Percentiles rank a stretch among this genome's conserved stretches.
phyloP scores from a whole-genome alignment of 2,888 invertebrate species.

The Eristalis pertinax region DNA sequence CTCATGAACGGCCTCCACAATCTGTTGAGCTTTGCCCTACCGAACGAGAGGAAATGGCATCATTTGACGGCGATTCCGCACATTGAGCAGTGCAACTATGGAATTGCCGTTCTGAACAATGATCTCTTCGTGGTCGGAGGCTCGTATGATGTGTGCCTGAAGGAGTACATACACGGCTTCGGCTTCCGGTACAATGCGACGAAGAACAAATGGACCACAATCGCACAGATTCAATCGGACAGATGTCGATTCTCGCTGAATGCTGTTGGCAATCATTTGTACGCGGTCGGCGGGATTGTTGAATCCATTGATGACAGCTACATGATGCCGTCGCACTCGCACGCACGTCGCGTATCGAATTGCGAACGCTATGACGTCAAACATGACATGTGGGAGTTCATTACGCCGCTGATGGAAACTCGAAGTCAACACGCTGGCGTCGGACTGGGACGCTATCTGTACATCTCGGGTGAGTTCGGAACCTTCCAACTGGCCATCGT shows the following conservation, averaged over 20 bases:
- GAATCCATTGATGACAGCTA: slow-evolving; percentile 82
- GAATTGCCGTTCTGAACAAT: slow-evolving; percentile 86
- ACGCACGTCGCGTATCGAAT: slow-evolving; percentile 78
- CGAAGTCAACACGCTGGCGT: slow-evolving; percentile 85
- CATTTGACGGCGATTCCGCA: slow-evolving; percentile 87
- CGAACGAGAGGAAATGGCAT: slow-evolving; percentile 84
- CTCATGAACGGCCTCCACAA: slow-evolving; percentile 86
- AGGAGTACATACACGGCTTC: slow-evolving; percentile 87
- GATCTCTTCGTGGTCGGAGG: slow-evolving; percentile 88
- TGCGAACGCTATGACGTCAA: slow-evolving; percentile 85
- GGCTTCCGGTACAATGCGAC: slow-evolving; percentile 86
- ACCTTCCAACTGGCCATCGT: too few species aligned
- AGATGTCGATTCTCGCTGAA: slow-evolving; percentile 86
- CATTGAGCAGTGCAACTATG: slow-evolving; percentile 88
- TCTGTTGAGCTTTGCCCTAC: slow-evolving; percentile 86
- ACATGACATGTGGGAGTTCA: slow-evolving; percentile 84
- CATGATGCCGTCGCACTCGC: slow-evolving; percentile 22
- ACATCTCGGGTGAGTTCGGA: slow-evolving; percentile 78
- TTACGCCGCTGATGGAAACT: slow-evolving; percentile 83
- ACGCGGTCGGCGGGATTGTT: slow-evolving; percentile 86
- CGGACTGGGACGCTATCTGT: slow-evolving; percentile 78
- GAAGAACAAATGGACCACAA: slow-evolving; percentile 85
- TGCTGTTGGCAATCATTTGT: slow-evolving; percentile 83
- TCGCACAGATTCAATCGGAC: slow-evolving; percentile 86
- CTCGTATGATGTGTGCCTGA: slow-evolving; percentile 86